Percentiles rank a stretch among this genome's conserved stretches.
Conservation (phyloP, 2,113 vertebrate genomes). For the Aplodontia rufa region DNA sequence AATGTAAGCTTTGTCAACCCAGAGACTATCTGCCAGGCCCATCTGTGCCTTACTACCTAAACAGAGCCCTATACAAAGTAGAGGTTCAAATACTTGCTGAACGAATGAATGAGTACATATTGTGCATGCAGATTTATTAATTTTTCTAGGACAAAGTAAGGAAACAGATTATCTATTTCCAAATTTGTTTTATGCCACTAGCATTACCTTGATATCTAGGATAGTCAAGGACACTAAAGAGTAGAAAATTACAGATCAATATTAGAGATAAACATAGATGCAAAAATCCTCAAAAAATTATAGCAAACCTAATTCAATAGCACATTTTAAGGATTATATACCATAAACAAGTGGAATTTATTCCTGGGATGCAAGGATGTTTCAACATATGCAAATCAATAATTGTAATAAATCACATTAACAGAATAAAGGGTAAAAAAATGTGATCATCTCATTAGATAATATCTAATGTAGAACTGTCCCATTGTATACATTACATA, state of each 20-base stretch:
- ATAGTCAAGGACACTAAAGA: not conserved
- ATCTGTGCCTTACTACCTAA: not conserved
- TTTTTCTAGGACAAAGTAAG: conserved; percentile 17
- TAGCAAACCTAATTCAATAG: not conserved
- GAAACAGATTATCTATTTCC: not conserved
- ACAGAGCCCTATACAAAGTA: not conserved
- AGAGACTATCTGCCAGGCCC: not conserved
- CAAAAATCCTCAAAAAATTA: not conserved
- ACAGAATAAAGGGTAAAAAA: not conserved
- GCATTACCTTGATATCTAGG: not conserved
- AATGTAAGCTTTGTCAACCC: not conserved
- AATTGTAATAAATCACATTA: not conserved
- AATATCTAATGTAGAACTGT: no score
- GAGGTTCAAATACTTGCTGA: not conserved
- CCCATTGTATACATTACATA: not conserved
- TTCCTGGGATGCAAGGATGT: not conserved
- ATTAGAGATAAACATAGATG: not conserved
- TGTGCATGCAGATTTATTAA: not conserved
- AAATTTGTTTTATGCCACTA: not conserved
- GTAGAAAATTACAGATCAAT: not conserved
- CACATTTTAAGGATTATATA: not conserved
- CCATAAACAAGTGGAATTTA: not conserved
- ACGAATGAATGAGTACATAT: not conserved
- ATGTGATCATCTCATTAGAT: not conserved
- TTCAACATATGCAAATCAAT: not conserved